Evolutionary conservation across 2,113 vertebrate genomes (phyloP).

Genomic region (Nibea albiflora): DNA sequence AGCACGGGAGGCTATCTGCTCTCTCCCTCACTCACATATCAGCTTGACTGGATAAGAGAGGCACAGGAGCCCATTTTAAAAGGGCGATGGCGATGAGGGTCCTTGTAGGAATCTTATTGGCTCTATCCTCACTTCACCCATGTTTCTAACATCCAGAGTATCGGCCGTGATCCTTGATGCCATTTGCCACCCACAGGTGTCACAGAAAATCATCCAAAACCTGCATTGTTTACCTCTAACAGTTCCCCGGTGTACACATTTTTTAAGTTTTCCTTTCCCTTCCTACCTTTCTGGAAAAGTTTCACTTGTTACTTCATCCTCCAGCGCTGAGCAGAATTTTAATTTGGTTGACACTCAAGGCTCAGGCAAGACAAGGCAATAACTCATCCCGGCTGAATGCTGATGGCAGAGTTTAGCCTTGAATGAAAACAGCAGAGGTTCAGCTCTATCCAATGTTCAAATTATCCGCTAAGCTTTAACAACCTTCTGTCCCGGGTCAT

Average conservation of each 20-base stretch:
- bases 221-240: conserved; percentile 17
- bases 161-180: conserved; percentile 18
- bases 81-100: conserved; percentile 29
- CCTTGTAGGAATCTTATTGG: conserved; percentile 27
- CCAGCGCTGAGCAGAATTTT: conserved; percentile 44
- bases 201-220: conserved; percentile 31
- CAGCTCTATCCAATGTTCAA: conserved; percentile 36
- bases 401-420: conserved; percentile 67
- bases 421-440: conserved; percentile 48
- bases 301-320: conserved; percentile 22
- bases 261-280: conserved; percentile 18
- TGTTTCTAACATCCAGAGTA: not conserved
- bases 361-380: conserved; percentile 47
- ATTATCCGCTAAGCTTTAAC: conserved; percentile 50
- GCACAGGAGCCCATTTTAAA: conserved; percentile 43
- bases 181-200: not conserved
- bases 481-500: conserved; percentile 49
- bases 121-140: conserved; percentile 33
- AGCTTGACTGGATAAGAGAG: conserved; percentile 29
- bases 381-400: conserved; percentile 70
- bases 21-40: conserved; percentile 39
- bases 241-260: not conserved
- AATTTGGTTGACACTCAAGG: conserved; percentile 57
- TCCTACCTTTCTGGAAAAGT: conserved; percentile 30
- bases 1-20: conserved; percentile 58